These are phyloP conservation scores for Syngnathus typhle DNA, from an alignment of 2,113 vertebrate species.

Conservation along the genomic window DNA sequence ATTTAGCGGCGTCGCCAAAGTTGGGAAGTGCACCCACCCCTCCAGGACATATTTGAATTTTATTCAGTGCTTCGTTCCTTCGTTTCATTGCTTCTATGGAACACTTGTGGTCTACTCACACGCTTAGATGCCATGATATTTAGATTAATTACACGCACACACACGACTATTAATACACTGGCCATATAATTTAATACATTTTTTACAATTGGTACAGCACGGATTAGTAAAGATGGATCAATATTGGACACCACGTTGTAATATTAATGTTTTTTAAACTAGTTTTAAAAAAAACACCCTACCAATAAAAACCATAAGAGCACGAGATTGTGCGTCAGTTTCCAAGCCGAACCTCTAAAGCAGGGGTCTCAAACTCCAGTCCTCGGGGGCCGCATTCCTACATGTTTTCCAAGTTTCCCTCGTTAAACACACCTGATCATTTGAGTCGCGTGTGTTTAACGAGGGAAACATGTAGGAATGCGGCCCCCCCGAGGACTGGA, in stretches of 20 bases:
- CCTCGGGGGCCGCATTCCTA: too few species aligned
- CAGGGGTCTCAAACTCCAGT: too few species aligned
- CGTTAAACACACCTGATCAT: too few species aligned
- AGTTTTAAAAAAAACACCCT: background rate
- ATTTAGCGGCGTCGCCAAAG: background rate
- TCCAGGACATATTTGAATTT: background rate
- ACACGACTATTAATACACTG: slow-evolving; percentile 27
- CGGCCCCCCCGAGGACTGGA: too few species aligned
- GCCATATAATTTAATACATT: slow-evolving; percentile 40
- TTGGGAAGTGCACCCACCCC: background rate
- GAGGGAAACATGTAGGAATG: too few species aligned
- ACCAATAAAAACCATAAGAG: slow-evolving; percentile 2
- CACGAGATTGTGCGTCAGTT: slow-evolving; percentile 1
- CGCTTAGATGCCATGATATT: too few species aligned
- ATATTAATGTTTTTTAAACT: slow-evolving; percentile 13
- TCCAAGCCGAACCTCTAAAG: slow-evolving; percentile 23
- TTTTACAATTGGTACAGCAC: slow-evolving; percentile 23
- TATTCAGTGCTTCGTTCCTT: too few species aligned
- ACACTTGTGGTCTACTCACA: too few species aligned
- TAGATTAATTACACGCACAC: background rate
- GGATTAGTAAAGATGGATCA: background rate
- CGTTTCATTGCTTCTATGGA: too few species aligned
- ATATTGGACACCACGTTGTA: background rate
- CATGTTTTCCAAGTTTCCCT: too few species aligned
- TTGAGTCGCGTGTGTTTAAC: too few species aligned